Conservation (phyloP, 2,113 vertebrate species). For the Morone saxatilis region DNA sequence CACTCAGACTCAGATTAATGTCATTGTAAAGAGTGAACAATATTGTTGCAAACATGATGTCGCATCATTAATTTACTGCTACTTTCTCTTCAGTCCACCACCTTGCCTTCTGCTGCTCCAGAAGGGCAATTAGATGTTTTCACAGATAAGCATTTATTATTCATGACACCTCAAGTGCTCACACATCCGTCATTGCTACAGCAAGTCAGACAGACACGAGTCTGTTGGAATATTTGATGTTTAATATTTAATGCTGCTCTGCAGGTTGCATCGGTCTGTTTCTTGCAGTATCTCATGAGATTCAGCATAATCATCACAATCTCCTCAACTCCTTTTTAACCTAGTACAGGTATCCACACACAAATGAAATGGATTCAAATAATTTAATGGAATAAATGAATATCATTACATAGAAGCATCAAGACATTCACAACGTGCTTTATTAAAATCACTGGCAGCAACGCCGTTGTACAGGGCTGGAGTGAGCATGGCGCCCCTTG, state of each 20-base stretch:
- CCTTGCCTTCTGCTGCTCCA: slow-evolving; percentile 31
- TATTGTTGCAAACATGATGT: background rate
- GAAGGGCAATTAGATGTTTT: slow-evolving; percentile 51
- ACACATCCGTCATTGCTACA: slow-evolving; percentile 45
- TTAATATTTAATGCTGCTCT: slow-evolving; percentile 40
- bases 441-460: slow-evolving; percentile 49
- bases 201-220: slow-evolving; percentile 36
- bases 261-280: slow-evolving; percentile 7
- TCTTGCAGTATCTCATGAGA: slow-evolving; percentile 26
- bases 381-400: slow-evolving; percentile 58
- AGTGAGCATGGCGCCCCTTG: slow-evolving; percentile 2
- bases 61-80: background rate
- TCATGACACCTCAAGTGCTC: slow-evolving; percentile 62
- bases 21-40: background rate
- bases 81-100: background rate
- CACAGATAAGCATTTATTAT: slow-evolving; percentile 63
- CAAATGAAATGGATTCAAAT: slow-evolving; percentile 37
- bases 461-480: slow-evolving; percentile 1
- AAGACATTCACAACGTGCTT: slow-evolving; percentile 70
- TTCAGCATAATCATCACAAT: background rate
- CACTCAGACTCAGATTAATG: background rate
- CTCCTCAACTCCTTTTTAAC: background rate
- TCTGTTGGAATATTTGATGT: slow-evolving; percentile 15
- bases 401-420: slow-evolving; percentile 43
- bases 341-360: slow-evolving; percentile 4